These are phyloP conservation scores for Hydrozoanthus gracilis DNA, from an alignment of 92 coral and sea anemone species.

Conservation along the genomic window DNA sequence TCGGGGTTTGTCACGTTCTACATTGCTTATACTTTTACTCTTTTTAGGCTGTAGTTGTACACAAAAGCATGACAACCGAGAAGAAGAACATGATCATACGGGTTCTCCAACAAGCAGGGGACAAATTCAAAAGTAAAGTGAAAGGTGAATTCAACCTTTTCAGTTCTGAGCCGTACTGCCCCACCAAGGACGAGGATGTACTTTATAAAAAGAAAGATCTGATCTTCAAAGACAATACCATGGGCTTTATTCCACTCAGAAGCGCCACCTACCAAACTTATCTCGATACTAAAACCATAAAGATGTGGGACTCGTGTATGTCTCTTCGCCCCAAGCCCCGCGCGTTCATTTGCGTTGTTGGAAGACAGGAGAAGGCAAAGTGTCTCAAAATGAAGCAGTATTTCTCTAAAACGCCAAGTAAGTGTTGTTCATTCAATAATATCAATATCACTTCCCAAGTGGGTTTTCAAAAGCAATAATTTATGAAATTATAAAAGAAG, in stretches of 20 bases:
- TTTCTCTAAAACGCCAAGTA: constrained; percentile 43
- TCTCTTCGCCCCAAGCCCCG: constrained; percentile 67
- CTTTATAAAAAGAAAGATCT: constrained; percentile 37
- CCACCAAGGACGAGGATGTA: constrained; percentile 10
- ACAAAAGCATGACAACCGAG: not conserved
- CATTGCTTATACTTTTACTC: not conserved
- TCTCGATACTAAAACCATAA: constrained; percentile 21
- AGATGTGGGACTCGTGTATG: constrained; percentile 45
- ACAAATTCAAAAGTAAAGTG: not conserved
- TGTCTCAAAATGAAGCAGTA: constrained; percentile 43
- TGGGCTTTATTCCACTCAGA: constrained; percentile 19
- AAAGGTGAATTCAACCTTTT: constrained; percentile 53
- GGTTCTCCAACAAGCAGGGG: constrained; percentile 38
- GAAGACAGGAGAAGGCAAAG: constrained; percentile 51
- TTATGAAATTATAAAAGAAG: not conserved
- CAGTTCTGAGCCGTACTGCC: constrained; percentile 60
- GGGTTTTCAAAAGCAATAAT: not conserved
- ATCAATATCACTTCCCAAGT: not conserved
- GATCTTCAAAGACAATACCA: constrained; percentile 55
- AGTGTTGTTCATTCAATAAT: not conserved
- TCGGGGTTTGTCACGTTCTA: not conserved
- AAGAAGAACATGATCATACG: not conserved
- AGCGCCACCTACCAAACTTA: constrained; percentile 33
- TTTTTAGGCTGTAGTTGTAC: constrained; percentile 52
- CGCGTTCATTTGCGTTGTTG: constrained; percentile 71